These are phyloP conservation scores for Tetragonula clypearis DNA, from an alignment of 1,140 invertebrate species.

Conservation along the genomic window DNA sequence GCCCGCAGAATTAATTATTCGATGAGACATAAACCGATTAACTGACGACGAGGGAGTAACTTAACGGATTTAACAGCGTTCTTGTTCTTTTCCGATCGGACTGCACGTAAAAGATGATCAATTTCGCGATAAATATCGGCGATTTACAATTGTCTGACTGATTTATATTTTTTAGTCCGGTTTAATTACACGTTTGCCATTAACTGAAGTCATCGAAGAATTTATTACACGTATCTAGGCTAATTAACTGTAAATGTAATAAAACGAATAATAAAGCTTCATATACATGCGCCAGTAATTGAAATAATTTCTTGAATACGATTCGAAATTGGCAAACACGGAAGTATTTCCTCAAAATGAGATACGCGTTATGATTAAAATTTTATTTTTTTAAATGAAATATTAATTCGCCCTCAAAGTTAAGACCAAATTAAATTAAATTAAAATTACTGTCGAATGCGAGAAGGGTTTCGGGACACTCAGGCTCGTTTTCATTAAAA, in stretches of 20 bases:
- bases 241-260: too few relatives aligned
- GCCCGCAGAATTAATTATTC: constrained; percentile 41
- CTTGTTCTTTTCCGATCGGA: not conserved
- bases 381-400: not conserved
- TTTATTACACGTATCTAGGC: too few relatives aligned
- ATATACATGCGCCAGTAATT: too few relatives aligned
- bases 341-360: too few relatives aligned
- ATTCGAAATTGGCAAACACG: too few relatives aligned
- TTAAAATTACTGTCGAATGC: too few relatives aligned
- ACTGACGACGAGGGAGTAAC: not conserved
- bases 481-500: too few relatives aligned
- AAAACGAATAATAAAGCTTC: too few relatives aligned
- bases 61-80: not conserved
- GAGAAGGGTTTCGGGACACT: too few relatives aligned
- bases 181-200: too few relatives aligned
- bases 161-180: not conserved
- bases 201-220: too few relatives aligned
- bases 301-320: too few relatives aligned
- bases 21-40: constrained; percentile 45
- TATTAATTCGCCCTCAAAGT: not conserved
- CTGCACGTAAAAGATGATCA: not conserved
- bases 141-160: not conserved
- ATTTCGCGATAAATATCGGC: not conserved
- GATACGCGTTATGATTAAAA: not conserved
- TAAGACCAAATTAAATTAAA: not conserved